phyloP scores from a whole-genome alignment of 2,113 vertebrate species.

The Mesoclemmys tuberculata region DNA sequence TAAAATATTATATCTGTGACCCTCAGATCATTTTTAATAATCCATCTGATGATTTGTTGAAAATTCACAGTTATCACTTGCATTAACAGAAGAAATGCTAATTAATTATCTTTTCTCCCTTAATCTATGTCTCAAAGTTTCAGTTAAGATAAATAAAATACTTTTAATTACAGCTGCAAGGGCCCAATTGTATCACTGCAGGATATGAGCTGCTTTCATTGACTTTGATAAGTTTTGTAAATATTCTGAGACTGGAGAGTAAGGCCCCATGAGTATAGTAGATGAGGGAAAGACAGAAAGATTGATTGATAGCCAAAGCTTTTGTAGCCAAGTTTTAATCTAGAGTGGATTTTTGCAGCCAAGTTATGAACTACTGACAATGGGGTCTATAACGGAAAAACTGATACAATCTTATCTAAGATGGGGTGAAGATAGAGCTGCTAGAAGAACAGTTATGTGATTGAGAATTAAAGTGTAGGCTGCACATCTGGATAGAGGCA shows the following conservation, averaged over 20 bases:
- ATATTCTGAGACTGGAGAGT: accelerated
- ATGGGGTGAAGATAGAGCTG: neutral
- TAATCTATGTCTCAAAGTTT: neutral
- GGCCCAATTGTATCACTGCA: neutral
- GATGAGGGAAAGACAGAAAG: neutral
- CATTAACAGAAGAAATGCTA: neutral
- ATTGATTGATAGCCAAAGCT: neutral
- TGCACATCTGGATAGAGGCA: slow-evolving; percentile 29
- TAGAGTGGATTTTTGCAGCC: neutral
- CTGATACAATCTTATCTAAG: neutral
- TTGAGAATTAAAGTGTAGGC: slow-evolving; percentile 22
- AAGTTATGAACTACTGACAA: neutral
- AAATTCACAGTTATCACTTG: neutral
- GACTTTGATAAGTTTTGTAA: neutral
- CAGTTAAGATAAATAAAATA: neutral
- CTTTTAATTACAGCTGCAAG: neutral
- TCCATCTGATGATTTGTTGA: neutral
- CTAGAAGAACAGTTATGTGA: neutral
- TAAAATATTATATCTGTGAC: neutral
- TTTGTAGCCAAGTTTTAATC: neutral
- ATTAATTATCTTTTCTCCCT: neutral
- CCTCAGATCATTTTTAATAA: neutral
- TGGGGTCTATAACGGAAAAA: neutral
- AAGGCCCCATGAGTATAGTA: accelerated
- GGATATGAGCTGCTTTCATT: neutral